phyloP scores from a whole-genome alignment of 2,113 vertebrate genomes.

The Diadophis punctatus region DNA sequence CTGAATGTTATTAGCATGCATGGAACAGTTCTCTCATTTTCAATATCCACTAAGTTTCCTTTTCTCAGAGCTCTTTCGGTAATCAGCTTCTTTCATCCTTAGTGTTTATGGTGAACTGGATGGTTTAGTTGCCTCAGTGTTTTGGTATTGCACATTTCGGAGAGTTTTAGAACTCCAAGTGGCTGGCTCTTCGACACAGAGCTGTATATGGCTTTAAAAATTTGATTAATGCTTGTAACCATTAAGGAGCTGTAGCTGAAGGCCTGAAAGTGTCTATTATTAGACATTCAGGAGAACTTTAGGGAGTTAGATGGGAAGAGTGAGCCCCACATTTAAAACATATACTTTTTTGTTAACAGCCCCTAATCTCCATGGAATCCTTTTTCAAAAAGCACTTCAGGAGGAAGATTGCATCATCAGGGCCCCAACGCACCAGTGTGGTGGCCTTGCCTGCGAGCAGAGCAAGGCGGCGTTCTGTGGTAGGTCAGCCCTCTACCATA shows the following conservation, averaged over 20 bases:
- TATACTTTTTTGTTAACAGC: constrained; percentile 77
- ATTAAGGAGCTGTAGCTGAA: background rate
- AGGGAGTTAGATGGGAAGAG: background rate
- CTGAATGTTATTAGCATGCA: background rate
- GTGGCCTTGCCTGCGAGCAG: constrained; percentile 77
- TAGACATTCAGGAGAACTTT: background rate
- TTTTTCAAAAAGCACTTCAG: constrained; percentile 85
- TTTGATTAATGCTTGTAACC: background rate
- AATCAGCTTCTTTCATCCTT: background rate
- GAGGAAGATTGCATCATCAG: constrained; percentile 49
- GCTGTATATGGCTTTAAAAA: background rate
- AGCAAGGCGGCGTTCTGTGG: constrained; percentile 80
- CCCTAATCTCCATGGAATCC: constrained; percentile 73
- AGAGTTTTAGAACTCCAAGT: background rate
- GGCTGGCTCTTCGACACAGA: background rate
- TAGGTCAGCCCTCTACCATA: constrained; percentile 72
- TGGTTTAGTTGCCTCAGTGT: background rate
- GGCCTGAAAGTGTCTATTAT: background rate
- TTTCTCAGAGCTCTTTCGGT: background rate
- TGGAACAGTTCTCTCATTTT: background rate
- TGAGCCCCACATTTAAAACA: constrained; percentile 30
- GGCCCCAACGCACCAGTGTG: constrained; percentile 28
- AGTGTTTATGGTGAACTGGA: background rate
- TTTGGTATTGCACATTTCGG: background rate
- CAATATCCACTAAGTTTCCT: background rate